Evolutionary conservation across 2,888 invertebrate genomes (phyloP), one percentile per base, ranked within the genome.

Genomic region (Chloromyia formosa): DNA sequence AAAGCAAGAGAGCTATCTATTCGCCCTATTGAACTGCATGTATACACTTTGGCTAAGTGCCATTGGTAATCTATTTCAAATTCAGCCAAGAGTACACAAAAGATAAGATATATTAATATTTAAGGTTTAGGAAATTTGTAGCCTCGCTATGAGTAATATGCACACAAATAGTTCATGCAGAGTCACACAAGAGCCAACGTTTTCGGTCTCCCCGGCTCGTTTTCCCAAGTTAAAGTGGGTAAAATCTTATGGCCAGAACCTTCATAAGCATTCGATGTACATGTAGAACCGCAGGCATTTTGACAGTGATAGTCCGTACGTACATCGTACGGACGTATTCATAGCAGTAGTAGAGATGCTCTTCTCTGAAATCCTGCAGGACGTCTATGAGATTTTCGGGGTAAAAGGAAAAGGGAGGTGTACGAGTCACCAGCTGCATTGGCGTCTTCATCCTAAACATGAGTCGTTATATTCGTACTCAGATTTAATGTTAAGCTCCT

Each of bases 11-110:
- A 66, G 66, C 66, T 66, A 66, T 66, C 66, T 66, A 66, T 66
- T 66, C 66, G 49, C 66, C 66, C 66, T 66, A 66, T 66, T 66
- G 71, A 71, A 56, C 56, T 58, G 71, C 58, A 23, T 56, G 56
- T 71, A 35, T 72, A 72, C 61, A 61, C 61, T 78, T 79, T 79
- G 79, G 79, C 79, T 78, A 78, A 77, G 78, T 78, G 79, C 79
- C 79, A 79, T 79, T 79, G 78, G 79, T 79, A 79, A 79, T 79
- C 79, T 79, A 79, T 79, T 79, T 79, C 77, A 78, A 79, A 79
- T 79, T 76, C 79, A 79, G 78, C 79, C 78, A 79, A 79, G 79
- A 74, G 79, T 78, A 78, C 77, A 79, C 78, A 79, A 77, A 76
- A 79, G 79, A 79, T 79, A 79, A 79, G 79, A 61, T 58, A 42